Evolutionary conservation across 2,113 vertebrate species (phyloP).

Genomic region (Coryphaenoides rupestris): DNA sequence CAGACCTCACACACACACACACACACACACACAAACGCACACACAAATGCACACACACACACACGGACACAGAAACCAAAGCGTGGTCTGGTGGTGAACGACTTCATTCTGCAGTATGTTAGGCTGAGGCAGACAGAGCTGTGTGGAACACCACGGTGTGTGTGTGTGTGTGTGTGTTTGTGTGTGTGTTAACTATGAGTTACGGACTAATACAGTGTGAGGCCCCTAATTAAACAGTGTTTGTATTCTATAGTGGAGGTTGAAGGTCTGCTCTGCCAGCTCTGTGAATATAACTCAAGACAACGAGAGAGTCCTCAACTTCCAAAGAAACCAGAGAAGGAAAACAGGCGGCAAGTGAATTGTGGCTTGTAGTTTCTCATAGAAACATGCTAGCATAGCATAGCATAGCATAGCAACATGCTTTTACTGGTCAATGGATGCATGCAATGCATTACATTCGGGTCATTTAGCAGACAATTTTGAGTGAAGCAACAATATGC

Average conservation of each 20-base stretch:
- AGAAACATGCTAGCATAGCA: too few relatives aligned
- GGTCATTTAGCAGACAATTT: too few relatives aligned
- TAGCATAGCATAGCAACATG: too few relatives aligned
- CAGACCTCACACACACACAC: slow-evolving; percentile 16
- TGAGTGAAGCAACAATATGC: too few relatives aligned
- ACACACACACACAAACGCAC: not conserved
- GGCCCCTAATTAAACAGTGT: slow-evolving; percentile 74
- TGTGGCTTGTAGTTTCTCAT: slow-evolving; percentile 8
- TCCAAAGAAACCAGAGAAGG: slow-evolving; percentile 60
- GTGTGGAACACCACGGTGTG: slow-evolving; percentile 26
- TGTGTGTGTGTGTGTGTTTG: slow-evolving; percentile 12
- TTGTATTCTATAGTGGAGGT: slow-evolving; percentile 63
- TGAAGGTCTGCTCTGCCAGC: too few relatives aligned
- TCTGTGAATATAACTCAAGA: slow-evolving; percentile 62
- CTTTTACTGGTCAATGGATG: too few relatives aligned
- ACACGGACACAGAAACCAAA: not conserved
- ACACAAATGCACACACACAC: slow-evolving; percentile 7
- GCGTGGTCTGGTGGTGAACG: slow-evolving; percentile 37
- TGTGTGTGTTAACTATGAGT: slow-evolving; percentile 62
- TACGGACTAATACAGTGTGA: slow-evolving; percentile 69
- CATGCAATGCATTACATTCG: too few relatives aligned
- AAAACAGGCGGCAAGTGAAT: slow-evolving; percentile 34
- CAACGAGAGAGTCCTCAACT: slow-evolving; percentile 50
- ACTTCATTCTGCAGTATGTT: slow-evolving; percentile 63
- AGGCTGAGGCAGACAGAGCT: slow-evolving; percentile 40